phyloP scores from a whole-genome alignment of 2,888 invertebrate species.

The Spisula subtruncata region DNA sequence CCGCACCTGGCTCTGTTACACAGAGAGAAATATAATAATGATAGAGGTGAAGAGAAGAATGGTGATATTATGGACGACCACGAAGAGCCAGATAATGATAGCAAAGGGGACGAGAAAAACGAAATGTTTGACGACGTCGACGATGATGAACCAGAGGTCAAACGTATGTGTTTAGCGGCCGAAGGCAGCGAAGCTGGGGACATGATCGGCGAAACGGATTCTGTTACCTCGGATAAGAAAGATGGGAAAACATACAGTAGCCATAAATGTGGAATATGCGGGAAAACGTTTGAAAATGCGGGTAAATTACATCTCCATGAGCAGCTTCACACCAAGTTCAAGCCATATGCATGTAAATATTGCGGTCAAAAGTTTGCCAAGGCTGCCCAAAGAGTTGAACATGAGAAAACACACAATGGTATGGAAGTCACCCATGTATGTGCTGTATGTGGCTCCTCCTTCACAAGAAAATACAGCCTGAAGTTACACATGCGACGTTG shows the following conservation, averaged over 20 bases:
- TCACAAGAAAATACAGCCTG: slow-evolving; percentile 78
- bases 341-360: slow-evolving; percentile 81
- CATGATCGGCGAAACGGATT: slow-evolving; percentile 28
- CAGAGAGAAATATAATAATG: slow-evolving; percentile 44
- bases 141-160: slow-evolving; percentile 43
- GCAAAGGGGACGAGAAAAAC: slow-evolving; percentile 40
- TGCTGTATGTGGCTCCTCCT: slow-evolving; percentile 79
- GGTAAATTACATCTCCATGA: slow-evolving; percentile 79
- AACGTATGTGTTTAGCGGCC: neutral
- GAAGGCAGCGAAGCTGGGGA: slow-evolving; percentile 16
- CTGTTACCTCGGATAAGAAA: slow-evolving; percentile 50
- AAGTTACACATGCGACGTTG: slow-evolving; percentile 78
- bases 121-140: slow-evolving; percentile 36
- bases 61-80: slow-evolving; percentile 20
- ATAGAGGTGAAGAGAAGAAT: slow-evolving; percentile 28
- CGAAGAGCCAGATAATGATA: slow-evolving; percentile 38
- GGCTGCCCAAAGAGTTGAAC: slow-evolving; percentile 76
- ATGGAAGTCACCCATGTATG: slow-evolving; percentile 72
- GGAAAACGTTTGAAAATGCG: slow-evolving; percentile 77
- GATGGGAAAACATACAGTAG: slow-evolving; percentile 64
- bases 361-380: slow-evolving; percentile 81
- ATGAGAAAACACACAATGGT: slow-evolving; percentile 78
- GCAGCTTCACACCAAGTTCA: slow-evolving; percentile 80
- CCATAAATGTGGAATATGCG: slow-evolving; percentile 80
- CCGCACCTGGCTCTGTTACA: slow-evolving; percentile 37